Base-by-base conservation (phyloP, 2,113 vertebrate genomes). In the Donacobius atricapilla region DNA sequence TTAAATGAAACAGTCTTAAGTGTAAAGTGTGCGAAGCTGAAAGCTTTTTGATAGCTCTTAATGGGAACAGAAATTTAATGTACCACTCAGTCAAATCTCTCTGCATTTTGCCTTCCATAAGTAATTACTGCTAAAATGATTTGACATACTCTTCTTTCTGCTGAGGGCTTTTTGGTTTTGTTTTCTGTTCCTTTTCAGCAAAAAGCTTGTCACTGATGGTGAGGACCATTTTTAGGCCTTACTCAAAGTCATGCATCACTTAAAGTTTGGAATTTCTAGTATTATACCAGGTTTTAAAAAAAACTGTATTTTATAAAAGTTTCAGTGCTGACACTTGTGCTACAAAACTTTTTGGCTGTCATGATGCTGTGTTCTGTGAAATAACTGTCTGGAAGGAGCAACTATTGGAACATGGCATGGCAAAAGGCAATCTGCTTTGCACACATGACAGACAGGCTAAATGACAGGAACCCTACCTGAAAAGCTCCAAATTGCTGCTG, bases 41-140 rank as follows among this genome's bases (percentile, higher is more conserved):
- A 95, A 95, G 61, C 61, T 89, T 95, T 97, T 76, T 83, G 65
- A 54, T 89, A 37, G n/a, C 40, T 85, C 30, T 80, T 81, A 83
- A 70, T 70, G 24, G 58, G 48, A 90, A n/a, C 39, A 88, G 61
- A 91, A 92, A 78, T 88, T 79, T 72, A 76, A 77, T 85, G 31
- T 64, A 45, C 51, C 28, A 13, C 54, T 94, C 71, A 69, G 15
- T 86, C 68, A 87, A 75, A 40, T 44, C 23, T 83, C 50, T 68
- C 65, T 61, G 71, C 6, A 0, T 78, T 96, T 93, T 95, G 25
- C 54, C 33, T 77, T 82, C n/a, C 37, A 45, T 57, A 50, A 68
- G 40, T 90, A 94, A 86, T 86, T 72, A 89, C 16, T 60, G 13
- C 51, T 79, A 48, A 87, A 87, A 75, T 83, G 69, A 71, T 45